Conservation (phyloP, 1,140 invertebrate species). For the Leptopilina clavipes region DNA sequence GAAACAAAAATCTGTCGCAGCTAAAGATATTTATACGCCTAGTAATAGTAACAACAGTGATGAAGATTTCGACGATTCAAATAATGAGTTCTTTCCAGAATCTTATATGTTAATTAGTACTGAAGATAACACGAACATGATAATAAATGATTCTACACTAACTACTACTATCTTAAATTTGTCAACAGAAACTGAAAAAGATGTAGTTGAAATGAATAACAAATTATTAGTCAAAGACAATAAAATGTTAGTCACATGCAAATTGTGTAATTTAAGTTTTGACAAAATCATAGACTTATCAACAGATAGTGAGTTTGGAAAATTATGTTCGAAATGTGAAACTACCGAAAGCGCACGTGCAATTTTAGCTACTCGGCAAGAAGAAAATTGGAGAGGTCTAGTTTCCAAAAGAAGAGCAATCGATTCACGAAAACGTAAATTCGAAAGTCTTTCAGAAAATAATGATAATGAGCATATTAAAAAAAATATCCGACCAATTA, state of each 20-base stretch:
- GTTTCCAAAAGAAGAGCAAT: background rate
- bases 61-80: background rate
- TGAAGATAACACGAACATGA: background rate
- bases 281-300: background rate
- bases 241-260: background rate
- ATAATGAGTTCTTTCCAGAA: background rate
- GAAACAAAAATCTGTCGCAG: background rate
- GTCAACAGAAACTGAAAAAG: background rate
- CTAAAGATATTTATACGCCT: background rate
- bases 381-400: background rate
- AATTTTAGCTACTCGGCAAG: background rate
- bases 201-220: background rate
- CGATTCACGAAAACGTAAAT: background rate
- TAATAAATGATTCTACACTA: background rate
- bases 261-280: background rate
- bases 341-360: background rate
- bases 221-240: background rate
- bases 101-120: background rate
- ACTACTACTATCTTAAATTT: background rate
- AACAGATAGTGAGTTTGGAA: background rate
- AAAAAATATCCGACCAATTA: too few species aligned
- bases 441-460: background rate
- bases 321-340: background rate
- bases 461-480: too few species aligned
- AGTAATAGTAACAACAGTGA: background rate